Conservation (phyloP, 2,888 invertebrate genomes). For the Phragmatobia fuliginosa region DNA sequence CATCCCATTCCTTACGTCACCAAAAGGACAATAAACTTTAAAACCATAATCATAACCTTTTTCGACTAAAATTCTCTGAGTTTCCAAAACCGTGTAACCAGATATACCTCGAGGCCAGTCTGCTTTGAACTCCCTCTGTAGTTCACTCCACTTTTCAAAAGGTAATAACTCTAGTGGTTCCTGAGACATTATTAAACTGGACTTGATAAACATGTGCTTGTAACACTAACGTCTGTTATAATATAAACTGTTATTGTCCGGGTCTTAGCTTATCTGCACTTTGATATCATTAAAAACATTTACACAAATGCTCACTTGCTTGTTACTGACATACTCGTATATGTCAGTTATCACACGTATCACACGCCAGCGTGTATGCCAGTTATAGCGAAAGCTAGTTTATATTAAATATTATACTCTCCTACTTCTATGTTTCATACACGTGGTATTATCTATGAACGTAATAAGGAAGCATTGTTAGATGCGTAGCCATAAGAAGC, state of each 20-base stretch:
- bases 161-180: conserved; percentile 53
- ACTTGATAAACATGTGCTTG: too few relatives aligned
- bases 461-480: too few relatives aligned
- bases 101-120: conserved; percentile 68
- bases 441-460: too few relatives aligned
- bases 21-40: conserved; percentile 74
- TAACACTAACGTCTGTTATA: background rate
- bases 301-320: background rate
- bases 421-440: too few relatives aligned
- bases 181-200: conserved; percentile 27
- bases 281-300: background rate
- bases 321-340: too few relatives aligned
- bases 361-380: too few relatives aligned
- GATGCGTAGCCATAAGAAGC: too few relatives aligned
- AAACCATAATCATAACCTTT: conserved; percentile 59
- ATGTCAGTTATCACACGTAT: too few relatives aligned
- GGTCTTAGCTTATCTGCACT: background rate
- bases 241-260: background rate
- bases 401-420: too few relatives aligned
- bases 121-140: conserved; percentile 53
- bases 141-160: conserved; percentile 54
- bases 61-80: conserved; percentile 63
- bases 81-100: conserved; percentile 69
- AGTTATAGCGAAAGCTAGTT: too few relatives aligned
- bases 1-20: conserved; percentile 70